phyloP scores from a whole-genome alignment of 2,888 invertebrate species.

The Rhagophthalmus giganteus region DNA sequence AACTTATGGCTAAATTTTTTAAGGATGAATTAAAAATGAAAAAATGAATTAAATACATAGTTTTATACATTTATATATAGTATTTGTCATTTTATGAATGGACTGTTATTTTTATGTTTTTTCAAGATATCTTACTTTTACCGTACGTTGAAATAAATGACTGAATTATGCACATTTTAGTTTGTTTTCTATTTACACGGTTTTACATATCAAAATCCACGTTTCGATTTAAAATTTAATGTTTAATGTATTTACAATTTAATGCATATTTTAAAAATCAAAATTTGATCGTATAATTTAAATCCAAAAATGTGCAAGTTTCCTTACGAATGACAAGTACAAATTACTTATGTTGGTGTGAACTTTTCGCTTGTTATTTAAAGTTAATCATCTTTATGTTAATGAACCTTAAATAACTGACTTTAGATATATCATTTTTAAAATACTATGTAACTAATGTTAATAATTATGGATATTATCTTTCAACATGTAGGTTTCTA shows the following conservation, averaged over 20 bases:
- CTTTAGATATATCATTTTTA: not conserved
- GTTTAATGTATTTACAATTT: too few species aligned
- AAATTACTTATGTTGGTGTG: constrained; percentile 2
- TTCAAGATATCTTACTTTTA: too few species aligned
- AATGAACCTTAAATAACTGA: constrained; percentile 2
- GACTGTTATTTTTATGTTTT: too few species aligned
- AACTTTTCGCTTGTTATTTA: not conserved
- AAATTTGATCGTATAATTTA: not conserved
- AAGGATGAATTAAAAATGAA: not conserved
- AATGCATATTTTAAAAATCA: too few species aligned
- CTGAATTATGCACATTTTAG: too few species aligned
- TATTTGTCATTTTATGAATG: too few species aligned
- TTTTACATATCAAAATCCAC: not conserved
- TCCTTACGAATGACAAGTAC: constrained; percentile 4
- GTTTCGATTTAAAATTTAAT: too few species aligned
- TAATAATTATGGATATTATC: constrained; percentile 5
- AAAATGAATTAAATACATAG: too few species aligned
- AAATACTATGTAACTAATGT: not conserved
- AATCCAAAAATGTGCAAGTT: not conserved
- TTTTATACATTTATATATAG: too few species aligned
- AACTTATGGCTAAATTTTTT: constrained; percentile 1
- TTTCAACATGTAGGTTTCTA: constrained; percentile 3
- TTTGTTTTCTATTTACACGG: not conserved
- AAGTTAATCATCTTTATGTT: constrained; percentile 4
- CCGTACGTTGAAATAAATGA: too few species aligned